A percentile compares a stretch with the other conserved stretches of the same genome.
Evolutionary conservation across 2,888 invertebrate species (phyloP).

Genomic region (Gibbula magus): DNA sequence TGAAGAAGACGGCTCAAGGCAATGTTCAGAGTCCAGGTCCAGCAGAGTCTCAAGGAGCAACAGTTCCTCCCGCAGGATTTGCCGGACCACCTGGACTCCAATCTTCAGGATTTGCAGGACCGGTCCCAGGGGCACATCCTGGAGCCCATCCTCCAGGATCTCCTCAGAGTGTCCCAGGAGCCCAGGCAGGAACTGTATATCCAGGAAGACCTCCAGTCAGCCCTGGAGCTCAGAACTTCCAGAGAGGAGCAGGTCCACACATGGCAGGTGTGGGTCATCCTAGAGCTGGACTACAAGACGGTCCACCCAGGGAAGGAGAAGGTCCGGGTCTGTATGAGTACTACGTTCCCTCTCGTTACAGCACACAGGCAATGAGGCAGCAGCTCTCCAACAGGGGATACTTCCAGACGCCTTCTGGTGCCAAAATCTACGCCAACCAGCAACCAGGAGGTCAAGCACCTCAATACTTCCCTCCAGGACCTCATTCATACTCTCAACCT

Average conservation of each 20-base stretch:
- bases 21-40: neutral
- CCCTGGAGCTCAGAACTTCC: neutral
- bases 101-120: neutral
- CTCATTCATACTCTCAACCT: constrained; percentile 23
- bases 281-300: too few relatives aligned
- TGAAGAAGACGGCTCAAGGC: neutral
- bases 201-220: neutral
- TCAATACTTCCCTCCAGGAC: neutral
- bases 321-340: constrained; percentile 28
- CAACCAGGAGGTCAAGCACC: neutral
- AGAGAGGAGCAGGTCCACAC: too few relatives aligned
- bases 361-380: constrained; percentile 32
- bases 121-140: neutral
- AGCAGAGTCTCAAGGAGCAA: neutral
- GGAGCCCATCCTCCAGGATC: neutral
- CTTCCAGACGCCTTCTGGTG: constrained; percentile 35
- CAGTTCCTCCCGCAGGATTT: neutral
- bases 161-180: neutral
- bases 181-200: neutral
- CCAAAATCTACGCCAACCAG: constrained; percentile 35
- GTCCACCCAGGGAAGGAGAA: constrained; percentile 1
- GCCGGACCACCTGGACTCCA: neutral
- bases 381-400: constrained; percentile 34
- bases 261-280: too few relatives aligned
- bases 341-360: constrained; percentile 27